A percentile compares a stretch with the other conserved stretches of the same genome.
phyloP scores from a whole-genome alignment of 2,888 invertebrate species.

The Limnephilus auricula region DNA sequence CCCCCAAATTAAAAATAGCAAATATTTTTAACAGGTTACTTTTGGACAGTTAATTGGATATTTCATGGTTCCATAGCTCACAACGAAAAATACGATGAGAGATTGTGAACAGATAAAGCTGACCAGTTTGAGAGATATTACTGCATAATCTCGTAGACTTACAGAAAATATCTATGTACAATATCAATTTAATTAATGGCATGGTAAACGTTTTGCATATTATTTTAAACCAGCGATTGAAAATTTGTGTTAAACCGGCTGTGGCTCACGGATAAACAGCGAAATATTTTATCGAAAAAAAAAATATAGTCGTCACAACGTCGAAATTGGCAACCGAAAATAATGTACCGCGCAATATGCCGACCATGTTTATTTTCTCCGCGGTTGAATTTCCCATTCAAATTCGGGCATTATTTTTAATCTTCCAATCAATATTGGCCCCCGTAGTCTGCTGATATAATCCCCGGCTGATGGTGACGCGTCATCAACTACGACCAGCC shows the following conservation, averaged over 20 bases:
- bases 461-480: neutral
- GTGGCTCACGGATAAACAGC: neutral
- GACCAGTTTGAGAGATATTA: too few relatives aligned
- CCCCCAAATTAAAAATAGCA: too few relatives aligned
- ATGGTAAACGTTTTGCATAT: neutral
- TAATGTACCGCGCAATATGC: neutral
- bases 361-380: neutral
- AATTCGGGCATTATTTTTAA: constrained; percentile 18
- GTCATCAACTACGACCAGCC: neutral
- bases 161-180: too few relatives aligned
- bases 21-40: too few relatives aligned
- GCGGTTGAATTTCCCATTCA: constrained; percentile 12
- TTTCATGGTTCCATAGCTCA: too few relatives aligned
- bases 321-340: neutral
- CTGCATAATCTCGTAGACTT: too few relatives aligned
- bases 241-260: neutral
- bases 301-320: neutral
- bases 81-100: too few relatives aligned
- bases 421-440: constrained; percentile 13
- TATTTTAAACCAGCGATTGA: neutral
- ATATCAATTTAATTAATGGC: neutral
- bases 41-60: too few relatives aligned
- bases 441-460: neutral
- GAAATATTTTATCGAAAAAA: neutral
- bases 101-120: too few relatives aligned